Base-by-base conservation (phyloP, 1,140 invertebrate species). In the Palaemon carinicauda region DNA sequence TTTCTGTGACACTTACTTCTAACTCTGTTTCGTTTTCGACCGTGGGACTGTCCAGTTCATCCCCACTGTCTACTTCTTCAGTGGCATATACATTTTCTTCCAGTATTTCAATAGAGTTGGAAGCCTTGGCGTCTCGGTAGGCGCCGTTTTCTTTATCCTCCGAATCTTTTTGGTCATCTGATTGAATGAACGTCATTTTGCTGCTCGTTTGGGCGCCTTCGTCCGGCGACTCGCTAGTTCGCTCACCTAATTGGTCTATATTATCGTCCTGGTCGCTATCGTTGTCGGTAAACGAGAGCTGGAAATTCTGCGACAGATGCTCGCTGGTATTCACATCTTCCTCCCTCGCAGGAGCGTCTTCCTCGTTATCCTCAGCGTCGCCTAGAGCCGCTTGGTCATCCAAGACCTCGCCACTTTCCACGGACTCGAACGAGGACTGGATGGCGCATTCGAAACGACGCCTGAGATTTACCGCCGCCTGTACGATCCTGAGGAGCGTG, bases 351-450 rank as follows among this genome's bases (percentile, higher is more conserved):
- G 29, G n/a, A 7, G 10, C 31, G 31, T 24, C 31, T 69, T 65
- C 24, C 33, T 27, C 60, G 52, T 84, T 84, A 27, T 78, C 60
- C 54, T 69, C 33, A 3, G 60, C 52, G 80, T 27, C 24, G 14
- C 53, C 82, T 2, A 71, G 75, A 15, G 79, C 56, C 0, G n/a
- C 69, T 7, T 79, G 75, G 50, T 80, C 77, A 12, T 88, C 87
- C 12, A 21, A 50, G 9, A 53, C 75, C n/a, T 73, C 84, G 73
- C 80, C 87, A 50, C 87, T 82, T 21, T 88, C 87, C 51, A 87
- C 80, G 53, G 87, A 88, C 14, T 88, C 87, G 80, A 88, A 88
- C 52, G 87, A 88, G 17, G 87, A 88, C 51, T 88, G 87, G 17
- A 88, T 82, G 3, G 87, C 87, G 31, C 87, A 88, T 53, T 88